Base-by-base conservation (phyloP, 2,888 invertebrate genomes). In the Agrotis segetum region DNA sequence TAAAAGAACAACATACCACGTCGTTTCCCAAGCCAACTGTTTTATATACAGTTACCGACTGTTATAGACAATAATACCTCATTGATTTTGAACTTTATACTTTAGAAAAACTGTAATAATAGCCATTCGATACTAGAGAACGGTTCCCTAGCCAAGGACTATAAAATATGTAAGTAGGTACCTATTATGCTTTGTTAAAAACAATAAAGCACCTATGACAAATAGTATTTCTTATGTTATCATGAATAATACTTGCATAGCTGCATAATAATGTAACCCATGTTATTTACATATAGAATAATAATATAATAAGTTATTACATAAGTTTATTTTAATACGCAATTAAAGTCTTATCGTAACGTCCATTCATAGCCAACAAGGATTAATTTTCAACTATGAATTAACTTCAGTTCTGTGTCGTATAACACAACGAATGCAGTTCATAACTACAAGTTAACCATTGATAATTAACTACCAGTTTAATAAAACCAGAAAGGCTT, bases 191-290 rank as follows among this genome's bases (percentile, higher is more conserved):
- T 68, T 71, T 70, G 67, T 63, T 77, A 63, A 77, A 80, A 70
- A 77, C 76, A 79, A 74, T 72, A 56, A 72, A 74, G 24, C 2
- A 24, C 24, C 29, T 68, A 71, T 68, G 72, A 81, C 63, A 64
- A 74, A 74, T 74, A 59, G 19, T 50, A 17, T 59, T 79, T 67
- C 60, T 72, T 70, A 67, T 65, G 67, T 73, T 53, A 44, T 63
- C 49, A 77, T 79, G 81, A 79, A 79, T 81, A 79, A 79, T 71
- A 67, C 60, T 76, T 53, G 67, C 55, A 59, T 53, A 67, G 60
- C 65, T 75, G 67, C 64, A 71, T 65, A 62, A 11, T 81, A 63
- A 66, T 81, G 46, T 46, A 56, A 68, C 55, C 62, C 53, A 60
- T 77, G 65, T 49, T 74, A 67, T 67, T 78, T 60, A 78, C 60